These are phyloP conservation scores for Nasonia giraulti DNA, from an alignment of 1,140 invertebrate genomes.

Conservation along the genomic window DNA sequence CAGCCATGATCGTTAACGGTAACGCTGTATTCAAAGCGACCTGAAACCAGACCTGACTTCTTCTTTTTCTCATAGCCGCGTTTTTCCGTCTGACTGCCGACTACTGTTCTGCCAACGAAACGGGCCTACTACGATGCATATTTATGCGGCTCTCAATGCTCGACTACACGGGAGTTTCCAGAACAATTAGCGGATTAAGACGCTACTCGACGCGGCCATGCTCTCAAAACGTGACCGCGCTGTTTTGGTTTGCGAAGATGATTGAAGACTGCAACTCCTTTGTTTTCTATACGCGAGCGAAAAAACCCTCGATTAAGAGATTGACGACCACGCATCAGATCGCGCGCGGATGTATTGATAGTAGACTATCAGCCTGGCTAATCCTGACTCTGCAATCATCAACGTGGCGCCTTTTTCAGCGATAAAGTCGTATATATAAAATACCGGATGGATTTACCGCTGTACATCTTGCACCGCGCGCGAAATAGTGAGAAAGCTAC, in stretches of 20 bases:
- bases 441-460: too few relatives aligned
- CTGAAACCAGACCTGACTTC: not conserved
- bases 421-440: too few relatives aligned
- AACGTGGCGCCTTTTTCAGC: too few relatives aligned
- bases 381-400: too few relatives aligned
- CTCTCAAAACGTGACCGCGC: not conserved
- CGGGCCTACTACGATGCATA: not conserved
- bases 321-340: not conserved
- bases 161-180: not conserved
- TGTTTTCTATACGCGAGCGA: too few relatives aligned
- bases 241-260: too few relatives aligned
- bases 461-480: too few relatives aligned
- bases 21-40: not conserved
- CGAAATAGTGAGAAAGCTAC: too few relatives aligned
- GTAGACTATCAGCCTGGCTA: too few relatives aligned
- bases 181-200: slow-evolving; percentile 12
- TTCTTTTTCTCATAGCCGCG: not conserved
- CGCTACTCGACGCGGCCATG: not conserved
- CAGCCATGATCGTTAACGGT: not conserved
- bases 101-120: not conserved
- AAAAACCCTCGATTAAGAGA: not conserved
- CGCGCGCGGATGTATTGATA: not conserved
- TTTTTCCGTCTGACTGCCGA: not conserved
- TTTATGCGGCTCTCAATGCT: not conserved
- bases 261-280: too few relatives aligned